Evolutionary conservation across 2,888 invertebrate species (phyloP).

Genomic region (Omphaloscelis lunosa): DNA sequence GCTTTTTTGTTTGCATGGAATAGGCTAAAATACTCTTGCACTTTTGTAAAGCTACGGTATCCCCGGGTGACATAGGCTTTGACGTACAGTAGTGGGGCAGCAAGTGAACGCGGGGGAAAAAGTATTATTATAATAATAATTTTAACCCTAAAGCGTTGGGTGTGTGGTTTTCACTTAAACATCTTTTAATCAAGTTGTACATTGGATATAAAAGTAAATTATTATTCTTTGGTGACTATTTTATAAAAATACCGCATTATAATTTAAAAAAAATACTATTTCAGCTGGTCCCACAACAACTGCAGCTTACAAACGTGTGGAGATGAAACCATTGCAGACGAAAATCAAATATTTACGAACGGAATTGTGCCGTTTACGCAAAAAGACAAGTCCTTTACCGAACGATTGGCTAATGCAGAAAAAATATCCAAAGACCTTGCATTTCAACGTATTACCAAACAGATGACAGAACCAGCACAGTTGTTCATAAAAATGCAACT

Average conservation of each 20-base stretch:
- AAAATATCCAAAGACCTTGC: slow-evolving; percentile 2
- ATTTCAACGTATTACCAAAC: not conserved
- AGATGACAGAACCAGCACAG: not conserved
- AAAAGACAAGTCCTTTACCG: not conserved
- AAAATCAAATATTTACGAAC: not conserved
- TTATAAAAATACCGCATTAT: slow-evolving; percentile 8
- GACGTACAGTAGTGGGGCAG: too few relatives aligned
- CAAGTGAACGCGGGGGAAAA: too few relatives aligned
- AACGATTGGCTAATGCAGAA: slow-evolving; percentile 5
- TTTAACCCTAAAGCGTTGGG: not conserved
- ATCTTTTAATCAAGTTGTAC: slow-evolving; percentile 3
- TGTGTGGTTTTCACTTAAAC: slow-evolving; percentile 5
- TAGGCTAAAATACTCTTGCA: too few relatives aligned
- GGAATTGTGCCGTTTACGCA: slow-evolving; percentile 3
- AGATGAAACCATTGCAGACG: too few relatives aligned
- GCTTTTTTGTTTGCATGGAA: too few relatives aligned
- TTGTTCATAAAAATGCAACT: slow-evolving; percentile 23
- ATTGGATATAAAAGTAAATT: slow-evolving; percentile 7
- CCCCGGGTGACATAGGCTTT: too few relatives aligned
- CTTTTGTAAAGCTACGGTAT: too few relatives aligned
- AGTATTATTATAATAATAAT: slow-evolving; percentile 1
- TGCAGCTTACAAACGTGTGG: not conserved
- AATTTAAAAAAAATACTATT: slow-evolving; percentile 8
- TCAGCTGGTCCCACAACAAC: slow-evolving; percentile 6
- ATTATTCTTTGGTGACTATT: slow-evolving; percentile 9